Conservation (phyloP, 2,888 invertebrate genomes). For the Noctuana brunneofusca region DNA sequence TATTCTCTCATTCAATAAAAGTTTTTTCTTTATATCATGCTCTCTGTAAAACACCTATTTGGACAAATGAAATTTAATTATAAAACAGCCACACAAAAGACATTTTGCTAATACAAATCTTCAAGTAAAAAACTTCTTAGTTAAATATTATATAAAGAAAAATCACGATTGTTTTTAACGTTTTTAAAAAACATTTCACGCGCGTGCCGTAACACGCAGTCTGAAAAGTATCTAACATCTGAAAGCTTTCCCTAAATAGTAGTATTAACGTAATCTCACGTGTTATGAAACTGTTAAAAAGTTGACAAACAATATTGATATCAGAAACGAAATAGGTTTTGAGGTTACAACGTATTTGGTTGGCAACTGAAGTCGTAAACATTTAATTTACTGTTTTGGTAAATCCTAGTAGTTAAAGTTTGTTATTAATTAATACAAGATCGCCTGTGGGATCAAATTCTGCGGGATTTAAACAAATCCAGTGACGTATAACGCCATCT, state of each 20-base stretch:
- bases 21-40: not conserved
- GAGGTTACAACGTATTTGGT: conserved; percentile 11
- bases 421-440: too few species aligned
- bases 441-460: too few species aligned
- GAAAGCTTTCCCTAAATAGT: conserved; percentile 7
- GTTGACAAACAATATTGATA: conserved; percentile 47
- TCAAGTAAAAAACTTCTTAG: too few species aligned
- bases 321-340: conserved; percentile 30
- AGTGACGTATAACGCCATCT: too few species aligned
- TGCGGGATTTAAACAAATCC: too few species aligned
- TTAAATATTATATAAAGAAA: too few species aligned
- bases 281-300: conserved; percentile 64
- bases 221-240: not conserved
- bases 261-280: conserved; percentile 43
- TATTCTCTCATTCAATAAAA: not conserved
- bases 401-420: not conserved
- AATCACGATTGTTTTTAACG: not conserved
- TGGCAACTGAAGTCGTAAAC: conserved; percentile 39
- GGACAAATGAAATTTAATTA: too few species aligned
- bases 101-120: too few species aligned
- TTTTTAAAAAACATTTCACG: not conserved
- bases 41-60: too few species aligned
- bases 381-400: conserved; percentile 2
- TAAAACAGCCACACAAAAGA: too few species aligned
- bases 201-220: not conserved